Evolutionary conservation across 2,888 invertebrate genomes (phyloP).

Genomic region (Allacma fusca): DNA sequence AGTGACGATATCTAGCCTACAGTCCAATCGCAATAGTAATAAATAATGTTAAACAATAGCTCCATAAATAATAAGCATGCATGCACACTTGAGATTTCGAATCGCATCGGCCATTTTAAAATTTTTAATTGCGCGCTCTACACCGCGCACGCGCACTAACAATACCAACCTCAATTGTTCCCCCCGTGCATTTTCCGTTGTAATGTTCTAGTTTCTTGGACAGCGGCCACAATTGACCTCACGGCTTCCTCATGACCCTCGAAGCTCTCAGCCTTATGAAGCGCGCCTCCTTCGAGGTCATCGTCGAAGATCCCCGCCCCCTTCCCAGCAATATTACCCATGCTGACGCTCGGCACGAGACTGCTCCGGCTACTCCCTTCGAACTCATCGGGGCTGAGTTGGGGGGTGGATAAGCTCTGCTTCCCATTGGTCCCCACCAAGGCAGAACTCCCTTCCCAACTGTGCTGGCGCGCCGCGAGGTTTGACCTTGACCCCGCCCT

Average conservation of each 20-base stretch:
- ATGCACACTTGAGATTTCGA: no score
- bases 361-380: conserved; percentile 45
- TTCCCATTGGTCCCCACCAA: not conserved
- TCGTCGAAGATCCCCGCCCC: conserved; percentile 59
- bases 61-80: no score
- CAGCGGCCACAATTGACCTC: conserved; percentile 73
- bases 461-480: conserved; percentile 46
- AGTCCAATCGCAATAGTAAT: no score
- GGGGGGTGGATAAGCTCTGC: conserved; percentile 52
- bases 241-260: conserved; percentile 76
- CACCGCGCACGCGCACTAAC: no score
- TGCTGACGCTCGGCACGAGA: conserved; percentile 62
- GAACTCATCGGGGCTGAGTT: conserved; percentile 59
- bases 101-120: no score
- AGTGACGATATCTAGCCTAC: no score
- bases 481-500: conserved; percentile 57
- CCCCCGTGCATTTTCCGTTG: conserved; percentile 59
- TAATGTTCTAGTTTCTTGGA: conserved; percentile 71
- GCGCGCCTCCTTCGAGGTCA: conserved; percentile 64
- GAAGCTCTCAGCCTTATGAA: conserved; percentile 72
- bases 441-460: conserved; percentile 43
- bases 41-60: no score
- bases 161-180: not conserved
- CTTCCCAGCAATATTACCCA: conserved; percentile 49
- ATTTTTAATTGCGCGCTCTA: no score